A percentile compares a stretch with the other conserved stretches of the same genome.
Conservation (phyloP, 2,797 vertebrate genomes). For the Tachyglossus aculeatus region DNA sequence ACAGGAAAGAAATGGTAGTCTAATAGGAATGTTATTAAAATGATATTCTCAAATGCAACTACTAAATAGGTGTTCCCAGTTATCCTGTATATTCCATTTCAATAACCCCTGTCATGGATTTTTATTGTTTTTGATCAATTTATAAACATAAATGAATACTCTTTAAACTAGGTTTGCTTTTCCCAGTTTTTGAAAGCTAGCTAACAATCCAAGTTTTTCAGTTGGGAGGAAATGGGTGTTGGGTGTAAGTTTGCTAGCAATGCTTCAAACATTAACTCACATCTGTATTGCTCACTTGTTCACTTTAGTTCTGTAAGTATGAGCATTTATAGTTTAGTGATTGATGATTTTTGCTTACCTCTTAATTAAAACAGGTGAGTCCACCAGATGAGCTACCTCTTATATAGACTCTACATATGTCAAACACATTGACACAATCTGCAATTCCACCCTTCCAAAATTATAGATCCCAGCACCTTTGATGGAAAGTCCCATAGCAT, state of each 20-base stretch:
- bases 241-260: background rate
- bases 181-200: background rate
- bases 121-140: background rate
- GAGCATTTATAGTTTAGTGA: constrained; percentile 27
- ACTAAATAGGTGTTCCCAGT: background rate
- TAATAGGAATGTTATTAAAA: background rate
- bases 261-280: too few species aligned
- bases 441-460: constrained; percentile 13
- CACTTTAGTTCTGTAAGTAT: constrained; percentile 2
- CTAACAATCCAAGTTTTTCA: background rate
- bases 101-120: background rate
- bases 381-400: background rate
- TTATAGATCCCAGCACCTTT: constrained; percentile 8
- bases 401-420: constrained; percentile 17
- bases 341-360: constrained; percentile 37
- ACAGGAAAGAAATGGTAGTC: background rate
- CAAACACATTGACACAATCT: constrained; percentile 33
- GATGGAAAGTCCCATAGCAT: constrained; percentile 2
- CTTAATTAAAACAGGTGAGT: constrained; percentile 46
- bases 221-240: background rate
- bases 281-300: background rate
- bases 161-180: background rate
- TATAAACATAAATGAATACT: background rate
- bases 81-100: too few species aligned
- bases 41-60: constrained; percentile 11